A percentile compares a stretch with the other conserved stretches of the same genome.
Conservation (phyloP, 1,140 invertebrate genomes). For the Drosophila pachea region DNA sequence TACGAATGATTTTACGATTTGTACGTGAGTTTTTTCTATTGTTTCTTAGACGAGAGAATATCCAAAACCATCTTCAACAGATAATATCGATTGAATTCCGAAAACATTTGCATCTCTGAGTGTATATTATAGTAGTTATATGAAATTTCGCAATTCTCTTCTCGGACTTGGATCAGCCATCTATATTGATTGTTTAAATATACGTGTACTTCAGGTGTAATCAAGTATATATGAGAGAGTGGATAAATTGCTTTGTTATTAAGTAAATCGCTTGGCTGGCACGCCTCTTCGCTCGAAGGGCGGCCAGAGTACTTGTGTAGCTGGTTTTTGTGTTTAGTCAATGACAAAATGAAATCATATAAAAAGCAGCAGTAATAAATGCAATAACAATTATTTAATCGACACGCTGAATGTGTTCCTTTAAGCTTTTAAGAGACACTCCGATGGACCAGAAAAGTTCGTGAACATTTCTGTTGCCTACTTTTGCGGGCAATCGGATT, state of each 20-base stretch:
- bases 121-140: slow-evolving; percentile 46
- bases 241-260: slow-evolving; percentile 52
- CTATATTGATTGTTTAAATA: slow-evolving; percentile 54
- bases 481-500: too few species aligned
- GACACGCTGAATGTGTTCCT: background rate
- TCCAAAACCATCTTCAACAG: slow-evolving; percentile 11
- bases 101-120: slow-evolving; percentile 43
- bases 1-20: slow-evolving; percentile 51
- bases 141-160: slow-evolving; percentile 31
- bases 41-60: slow-evolving; percentile 31
- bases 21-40: slow-evolving; percentile 45
- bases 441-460: background rate
- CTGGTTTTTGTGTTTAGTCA: slow-evolving; percentile 65
- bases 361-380: slow-evolving; percentile 58
- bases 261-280: slow-evolving; percentile 65
- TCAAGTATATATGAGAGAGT: slow-evolving; percentile 18
- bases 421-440: too few species aligned
- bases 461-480: background rate
- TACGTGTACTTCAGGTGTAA: slow-evolving; percentile 34
- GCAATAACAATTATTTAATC: slow-evolving; percentile 64
- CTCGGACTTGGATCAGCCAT: slow-evolving; percentile 45
- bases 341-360: slow-evolving; percentile 49
- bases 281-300: slow-evolving; percentile 1
- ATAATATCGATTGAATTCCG: slow-evolving; percentile 41
- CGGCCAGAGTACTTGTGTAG: slow-evolving; percentile 57